Evolutionary conservation across 2,888 invertebrate genomes (phyloP), one percentile per base, ranked within the genome.

Genomic region (Agonopterix alstromeriana): DNA sequence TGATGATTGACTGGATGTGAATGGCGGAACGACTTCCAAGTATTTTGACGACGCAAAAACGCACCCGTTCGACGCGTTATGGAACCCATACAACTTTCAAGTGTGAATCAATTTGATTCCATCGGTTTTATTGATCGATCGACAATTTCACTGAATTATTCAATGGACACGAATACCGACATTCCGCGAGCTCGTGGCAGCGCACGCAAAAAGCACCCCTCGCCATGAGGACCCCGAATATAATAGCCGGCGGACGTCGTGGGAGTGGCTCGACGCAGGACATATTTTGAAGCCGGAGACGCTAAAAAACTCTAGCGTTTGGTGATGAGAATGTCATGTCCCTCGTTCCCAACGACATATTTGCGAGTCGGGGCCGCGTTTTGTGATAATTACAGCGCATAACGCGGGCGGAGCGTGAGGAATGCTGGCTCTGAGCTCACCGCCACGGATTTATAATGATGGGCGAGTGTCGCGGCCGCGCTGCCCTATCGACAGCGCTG

Each of bases 271-370:
- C 71, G 60, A 61, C 58, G 56, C 63, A 61, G 70, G 65, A 70
- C 11, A 75, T 70, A 75, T 76, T 74, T 79, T 60, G 74, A 60
- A 63, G 65, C 63, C 61, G 64, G 68, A 70, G 72, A 70, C 65
- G 63, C 52, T 70, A 77, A 85, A 87, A 86, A 53, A 86, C 76
- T 63, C 53, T 57, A 76, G 63, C 80, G 74, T 80, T 86, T 73
- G 83, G 87, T 87, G 88, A 87, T 87, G 87, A 87, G 87, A 87
- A 88, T 85, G 87, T 87, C 87, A 87, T 88, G 88, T 87, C 83
- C 73, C 64, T 77, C 79, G 85, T 82, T 84, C 78, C 76, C 85
- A 73, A 86, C 86, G 88, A 86, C 86, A 87, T 88, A 87, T 86
- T 82, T 87, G 82, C 82, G 84, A 83, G 82, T 79, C 77, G 79